Percentiles rank a stretch among this genome's conserved stretches.
These are phyloP conservation scores for Cyrtonyx montezumae DNA, from an alignment of 2,113 vertebrate genomes.

Conservation along the genomic window DNA sequence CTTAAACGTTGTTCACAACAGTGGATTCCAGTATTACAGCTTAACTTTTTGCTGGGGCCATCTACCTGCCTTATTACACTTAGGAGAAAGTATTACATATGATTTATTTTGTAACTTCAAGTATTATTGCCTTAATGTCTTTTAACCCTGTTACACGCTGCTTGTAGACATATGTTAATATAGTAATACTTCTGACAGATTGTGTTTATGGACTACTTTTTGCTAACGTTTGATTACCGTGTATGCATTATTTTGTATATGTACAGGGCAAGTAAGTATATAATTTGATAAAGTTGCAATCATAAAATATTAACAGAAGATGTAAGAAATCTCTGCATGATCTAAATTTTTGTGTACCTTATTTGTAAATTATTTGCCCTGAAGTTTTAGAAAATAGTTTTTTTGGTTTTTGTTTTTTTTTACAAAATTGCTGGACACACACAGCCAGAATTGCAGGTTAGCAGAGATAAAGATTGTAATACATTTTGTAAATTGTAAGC, in stretches of 20 bases:
- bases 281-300: slow-evolving; percentile 91
- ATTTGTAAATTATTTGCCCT: slow-evolving; percentile 96
- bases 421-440: slow-evolving; percentile 83
- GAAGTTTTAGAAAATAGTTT: slow-evolving; percentile 90
- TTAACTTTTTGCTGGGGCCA: slow-evolving; percentile 84
- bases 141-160: slow-evolving; percentile 87
- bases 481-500: slow-evolving; percentile 98
- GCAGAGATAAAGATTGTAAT: slow-evolving; percentile 93
- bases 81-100: slow-evolving; percentile 83
- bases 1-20: slow-evolving; percentile 65
- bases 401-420: slow-evolving; percentile 46
- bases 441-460: slow-evolving; percentile 83
- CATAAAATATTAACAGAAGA: slow-evolving; percentile 97
- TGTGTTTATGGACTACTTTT: slow-evolving; percentile 90
- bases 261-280: slow-evolving; percentile 95
- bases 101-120: slow-evolving; percentile 84
- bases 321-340: slow-evolving; percentile 97
- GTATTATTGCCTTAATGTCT: slow-evolving; percentile 90
- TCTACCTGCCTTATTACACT: slow-evolving; percentile 88
- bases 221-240: slow-evolving; percentile 85
- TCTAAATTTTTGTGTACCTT: slow-evolving; percentile 87
- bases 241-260: slow-evolving; percentile 94
- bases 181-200: slow-evolving; percentile 82
- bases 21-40: slow-evolving; percentile 82
- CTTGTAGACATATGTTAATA: slow-evolving; percentile 87